Base-by-base conservation (phyloP, 2,113 vertebrate species). In the Rhabdornis inornatus region DNA sequence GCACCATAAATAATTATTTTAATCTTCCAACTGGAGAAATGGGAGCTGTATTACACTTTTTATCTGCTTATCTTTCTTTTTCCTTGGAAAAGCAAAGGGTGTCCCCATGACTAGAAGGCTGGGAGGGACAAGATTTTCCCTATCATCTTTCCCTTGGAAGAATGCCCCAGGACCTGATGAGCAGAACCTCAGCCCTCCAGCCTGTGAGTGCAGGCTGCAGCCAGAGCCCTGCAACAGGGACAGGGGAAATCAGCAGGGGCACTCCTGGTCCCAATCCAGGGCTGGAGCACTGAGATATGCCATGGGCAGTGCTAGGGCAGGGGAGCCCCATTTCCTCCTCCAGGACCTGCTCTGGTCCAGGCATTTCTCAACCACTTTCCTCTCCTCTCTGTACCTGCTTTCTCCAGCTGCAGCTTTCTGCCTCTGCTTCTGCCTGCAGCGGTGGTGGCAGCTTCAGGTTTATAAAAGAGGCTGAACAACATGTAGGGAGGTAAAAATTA, bases 251-350 rank as follows among this genome's bases (percentile, higher is more conserved):
- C 11, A 75, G 61, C 40, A 45, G 56, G 13, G 60, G 65, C 23
- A 35, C 24, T 53, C 14, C 68, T 57, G 16, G 28, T 30, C 27
- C 11, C 59, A 7, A 24, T 53, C 59, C 53, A 35, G 70, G 33
- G 30, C 55, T 9, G 53, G 37, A 77, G 55, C 53, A 72, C 14
- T 0, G 0, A 57, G 39, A 50, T 12, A 10, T 53, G 37, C 42
- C 57, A 14, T 3, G n/a, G 75, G 10, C 83, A 49, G n/a, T 0
- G 0, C 37, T 12, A 9, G 47, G 63, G 56, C 37, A 60, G 40
- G 13, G 33, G 30, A 70, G 21, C 9, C 9, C 10, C 45, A 14
- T 35, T 63, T 85, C 55, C 39, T 88, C 23, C 42, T 52, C 39
- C 39, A 25, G 61, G 45, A 50, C 35, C 80, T 52, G 57, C 30